Conservation (phyloP, 2,797 vertebrate species). For the Mionectes olivaceus region DNA sequence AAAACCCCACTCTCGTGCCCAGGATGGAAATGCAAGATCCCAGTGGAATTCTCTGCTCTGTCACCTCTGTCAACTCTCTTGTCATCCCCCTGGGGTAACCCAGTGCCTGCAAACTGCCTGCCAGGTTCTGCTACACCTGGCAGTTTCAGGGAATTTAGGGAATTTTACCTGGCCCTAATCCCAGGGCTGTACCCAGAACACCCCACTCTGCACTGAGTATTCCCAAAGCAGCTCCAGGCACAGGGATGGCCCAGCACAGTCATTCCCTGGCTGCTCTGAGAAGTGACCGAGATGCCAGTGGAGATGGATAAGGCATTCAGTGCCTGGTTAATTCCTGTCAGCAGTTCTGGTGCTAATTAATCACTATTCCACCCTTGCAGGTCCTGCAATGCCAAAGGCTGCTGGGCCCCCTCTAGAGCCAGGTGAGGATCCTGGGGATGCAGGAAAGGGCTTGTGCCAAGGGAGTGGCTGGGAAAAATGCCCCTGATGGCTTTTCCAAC, state of each 20-base stretch:
- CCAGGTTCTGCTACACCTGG: not conserved
- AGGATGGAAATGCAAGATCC: not conserved
- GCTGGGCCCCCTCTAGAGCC: not conserved
- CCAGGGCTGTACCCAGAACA: not conserved
- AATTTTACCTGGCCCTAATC: not conserved
- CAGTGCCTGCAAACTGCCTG: not conserved
- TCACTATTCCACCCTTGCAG: not conserved
- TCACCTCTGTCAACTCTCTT: not conserved
- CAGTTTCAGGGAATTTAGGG: not conserved
- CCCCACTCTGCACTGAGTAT: not conserved
- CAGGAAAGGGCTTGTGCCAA: not conserved
- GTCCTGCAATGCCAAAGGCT: not conserved
- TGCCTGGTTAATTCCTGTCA: not conserved
- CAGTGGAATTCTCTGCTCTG: not conserved
- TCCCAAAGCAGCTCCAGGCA: not conserved
- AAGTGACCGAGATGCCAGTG: not conserved
- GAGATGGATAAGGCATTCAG: not conserved
- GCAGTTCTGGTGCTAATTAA: not conserved
- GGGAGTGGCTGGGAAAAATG: not conserved
- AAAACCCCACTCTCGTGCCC: too few species aligned
- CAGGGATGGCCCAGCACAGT: not conserved
- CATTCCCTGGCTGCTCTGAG: not conserved
- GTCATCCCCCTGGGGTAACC: not conserved
- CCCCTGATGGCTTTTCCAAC: not conserved
- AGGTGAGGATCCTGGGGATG: not conserved